Conservation (phyloP, 2,113 vertebrate genomes). For the Casuarius casuarius region DNA sequence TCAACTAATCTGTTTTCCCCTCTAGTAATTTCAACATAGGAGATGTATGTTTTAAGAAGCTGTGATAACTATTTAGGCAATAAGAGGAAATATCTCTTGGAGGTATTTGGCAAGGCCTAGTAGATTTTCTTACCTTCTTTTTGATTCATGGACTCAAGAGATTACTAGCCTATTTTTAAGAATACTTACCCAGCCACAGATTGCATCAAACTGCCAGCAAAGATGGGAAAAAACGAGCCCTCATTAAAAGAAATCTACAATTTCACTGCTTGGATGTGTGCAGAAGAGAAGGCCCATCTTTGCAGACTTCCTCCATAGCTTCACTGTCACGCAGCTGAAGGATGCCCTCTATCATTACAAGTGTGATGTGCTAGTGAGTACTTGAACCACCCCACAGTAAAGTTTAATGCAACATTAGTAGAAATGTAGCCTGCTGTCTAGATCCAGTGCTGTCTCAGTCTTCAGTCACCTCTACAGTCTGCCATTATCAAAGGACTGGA, state of each 20-base stretch:
- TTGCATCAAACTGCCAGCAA: background rate
- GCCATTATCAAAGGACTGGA: background rate
- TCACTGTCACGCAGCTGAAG: background rate
- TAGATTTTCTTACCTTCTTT: background rate
- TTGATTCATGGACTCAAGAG: background rate
- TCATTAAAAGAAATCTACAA: background rate
- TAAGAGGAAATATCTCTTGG: background rate
- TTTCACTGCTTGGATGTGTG: background rate
- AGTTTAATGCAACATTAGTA: background rate
- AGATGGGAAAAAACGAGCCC: background rate
- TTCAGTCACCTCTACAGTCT: background rate
- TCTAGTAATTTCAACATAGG: background rate
- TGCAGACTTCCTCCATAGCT: background rate
- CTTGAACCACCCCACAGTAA: background rate
- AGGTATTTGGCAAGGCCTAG: background rate
- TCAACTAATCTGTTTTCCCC: conserved; percentile 32
- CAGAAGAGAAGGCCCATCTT: background rate
- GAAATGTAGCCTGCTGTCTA: background rate
- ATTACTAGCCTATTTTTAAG: conserved; percentile 23
- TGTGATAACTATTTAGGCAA: conserved; percentile 6
- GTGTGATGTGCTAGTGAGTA: background rate
- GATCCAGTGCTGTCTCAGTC: background rate
- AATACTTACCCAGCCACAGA: background rate
- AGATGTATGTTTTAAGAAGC: background rate
- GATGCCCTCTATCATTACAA: background rate